Percentiles rank a stretch among this genome's conserved stretches.
Conservation (phyloP, 1,140 invertebrate species). For the Mactra quadrangularis region DNA sequence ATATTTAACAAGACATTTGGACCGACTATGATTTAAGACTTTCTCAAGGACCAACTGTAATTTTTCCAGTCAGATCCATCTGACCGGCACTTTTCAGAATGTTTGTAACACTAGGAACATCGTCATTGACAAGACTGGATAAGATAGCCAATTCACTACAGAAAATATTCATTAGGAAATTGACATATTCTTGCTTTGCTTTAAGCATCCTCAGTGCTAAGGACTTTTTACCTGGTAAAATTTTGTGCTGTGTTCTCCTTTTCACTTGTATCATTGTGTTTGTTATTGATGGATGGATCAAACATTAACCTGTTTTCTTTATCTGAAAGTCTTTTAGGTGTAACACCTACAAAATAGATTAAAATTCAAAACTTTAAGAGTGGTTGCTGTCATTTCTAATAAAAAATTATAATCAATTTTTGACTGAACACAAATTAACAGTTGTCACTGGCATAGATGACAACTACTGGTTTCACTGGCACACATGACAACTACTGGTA, state of each 20-base stretch:
- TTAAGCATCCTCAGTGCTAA: no score
- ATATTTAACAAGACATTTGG: no score
- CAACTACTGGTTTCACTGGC: no score
- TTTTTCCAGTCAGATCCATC: background rate
- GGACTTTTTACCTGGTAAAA: slow-evolving; percentile 32
- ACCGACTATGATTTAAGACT: background rate
- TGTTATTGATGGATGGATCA: background rate
- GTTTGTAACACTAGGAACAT: background rate
- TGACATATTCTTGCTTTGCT: background rate
- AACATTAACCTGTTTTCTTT: background rate
- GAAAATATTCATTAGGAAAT: background rate
- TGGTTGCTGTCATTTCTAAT: background rate
- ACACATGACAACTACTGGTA: no score
- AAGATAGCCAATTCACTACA: background rate
- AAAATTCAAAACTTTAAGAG: background rate
- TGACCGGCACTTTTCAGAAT: no score
- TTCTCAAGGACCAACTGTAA: background rate
- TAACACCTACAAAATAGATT: background rate
- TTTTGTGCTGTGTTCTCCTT: slow-evolving; percentile 7
- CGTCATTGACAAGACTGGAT: background rate
- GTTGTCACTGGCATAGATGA: no score
- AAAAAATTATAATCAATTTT: background rate
- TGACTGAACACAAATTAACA: background rate
- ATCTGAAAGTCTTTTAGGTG: background rate
- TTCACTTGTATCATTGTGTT: slow-evolving; percentile 1